Evolutionary conservation across 2,888 invertebrate genomes (phyloP), one percentile per base, ranked within the genome.

Genomic region (Lamproptera curius): DNA sequence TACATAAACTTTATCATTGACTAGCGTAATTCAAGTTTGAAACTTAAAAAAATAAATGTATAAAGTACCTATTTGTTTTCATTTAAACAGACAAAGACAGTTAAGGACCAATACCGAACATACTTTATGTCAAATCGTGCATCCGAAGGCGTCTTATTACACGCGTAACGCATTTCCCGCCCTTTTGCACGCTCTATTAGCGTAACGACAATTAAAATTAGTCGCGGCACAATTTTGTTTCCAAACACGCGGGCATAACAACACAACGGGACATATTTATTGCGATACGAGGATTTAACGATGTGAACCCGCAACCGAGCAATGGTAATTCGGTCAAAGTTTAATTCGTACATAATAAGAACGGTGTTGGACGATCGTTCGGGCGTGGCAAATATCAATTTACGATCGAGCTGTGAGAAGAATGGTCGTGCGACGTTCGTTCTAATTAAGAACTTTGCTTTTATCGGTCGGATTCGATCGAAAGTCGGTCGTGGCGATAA

Each of bases 281-380:
- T 73, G 77, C 81, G 76, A 78, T 78, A 79, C 72, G 71, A 81
- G 75, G 72, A 76, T 79, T 85, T 86, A 76, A 87, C 84, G 86
- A 87, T 84, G 85, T 77, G 86, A 85, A 85, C 77, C 57, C 67
- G 63, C 67, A 23, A 68, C 65, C 60, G 60, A 61, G 58, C 58
- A 57, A 70, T 67, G 71, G 68, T 86, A 84, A 87, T 77, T 85
- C 85, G 84, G 86, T 87, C 86, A 87, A 76, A 87, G 77, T 87
- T 87, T 87, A 86, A 86, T 73, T 64, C 80, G 82, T 64, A 76
- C 69, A 87, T 86, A 87, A 87, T 86, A 84, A 82, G 84, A 63
- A 54, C 56, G 57, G 53, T 52, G 67, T 64, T 73, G 76, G 63
- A 74, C 79, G 84, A 86, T 82, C 73, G 79, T 56, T 69, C 56